Percentiles rank a stretch among this genome's conserved stretches.
Conservation (phyloP, 2,888 invertebrate genomes). For the Allygus modestus region DNA sequence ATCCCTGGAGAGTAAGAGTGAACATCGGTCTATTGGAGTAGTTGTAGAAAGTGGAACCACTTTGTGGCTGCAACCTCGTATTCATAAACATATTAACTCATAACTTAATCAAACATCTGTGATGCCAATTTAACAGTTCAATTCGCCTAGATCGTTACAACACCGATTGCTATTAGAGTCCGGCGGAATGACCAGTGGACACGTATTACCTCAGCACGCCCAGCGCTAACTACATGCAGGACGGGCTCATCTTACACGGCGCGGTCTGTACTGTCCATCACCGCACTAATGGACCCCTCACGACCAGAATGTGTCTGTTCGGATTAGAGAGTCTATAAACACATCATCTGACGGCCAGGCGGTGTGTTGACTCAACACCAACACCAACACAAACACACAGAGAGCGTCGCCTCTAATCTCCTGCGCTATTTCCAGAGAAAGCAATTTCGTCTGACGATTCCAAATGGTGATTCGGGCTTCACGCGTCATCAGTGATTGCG, state of each 20-base stretch:
- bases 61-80: no score
- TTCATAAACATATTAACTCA: no score
- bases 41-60: no score
- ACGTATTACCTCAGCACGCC: background rate
- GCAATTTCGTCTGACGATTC: slow-evolving; percentile 3
- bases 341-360: slow-evolving; percentile 25
- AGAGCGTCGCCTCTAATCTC: no score
- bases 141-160: no score
- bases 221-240: background rate
- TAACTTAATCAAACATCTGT: no score
- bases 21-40: no score
- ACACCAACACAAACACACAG: no score
- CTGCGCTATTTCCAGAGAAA: background rate
- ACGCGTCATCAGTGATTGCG: background rate
- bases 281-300: slow-evolving; percentile 14
- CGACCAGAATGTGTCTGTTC: slow-evolving; percentile 20
- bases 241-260: background rate
- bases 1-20: no score
- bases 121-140: no score
- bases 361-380: background rate
- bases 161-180: no score
- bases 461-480: background rate
- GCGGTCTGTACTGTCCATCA: slow-evolving; percentile 1
- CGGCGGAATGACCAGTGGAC: no score
- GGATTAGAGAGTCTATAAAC: slow-evolving; percentile 36